phyloP scores from a whole-genome alignment of 2,888 invertebrate genomes.

The Blomia tropicalis region DNA sequence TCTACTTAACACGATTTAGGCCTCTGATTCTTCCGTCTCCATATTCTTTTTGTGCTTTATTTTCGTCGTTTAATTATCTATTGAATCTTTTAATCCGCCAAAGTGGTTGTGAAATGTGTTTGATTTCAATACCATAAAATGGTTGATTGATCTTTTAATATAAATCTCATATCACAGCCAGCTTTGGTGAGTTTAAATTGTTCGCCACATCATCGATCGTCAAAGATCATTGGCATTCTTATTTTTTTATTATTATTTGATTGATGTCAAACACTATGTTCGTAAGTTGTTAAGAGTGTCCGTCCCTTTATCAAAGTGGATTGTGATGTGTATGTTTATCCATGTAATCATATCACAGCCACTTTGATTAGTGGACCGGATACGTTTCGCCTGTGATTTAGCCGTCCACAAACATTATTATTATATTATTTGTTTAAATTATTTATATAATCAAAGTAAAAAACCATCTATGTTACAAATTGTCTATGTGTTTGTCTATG shows the following conservation, averaged over 20 bases:
- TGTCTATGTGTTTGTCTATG: no score
- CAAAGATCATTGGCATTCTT: no score
- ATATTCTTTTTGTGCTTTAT: background rate
- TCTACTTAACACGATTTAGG: slow-evolving; percentile 59
- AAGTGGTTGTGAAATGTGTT: slow-evolving; percentile 78
- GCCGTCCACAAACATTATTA: background rate
- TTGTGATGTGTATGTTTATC: slow-evolving; percentile 52
- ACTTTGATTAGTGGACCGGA: slow-evolving; percentile 53
- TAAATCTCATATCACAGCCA: slow-evolving; percentile 80
- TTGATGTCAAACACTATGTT: background rate
- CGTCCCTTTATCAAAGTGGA: slow-evolving; percentile 75
- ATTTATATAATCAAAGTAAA: no score
- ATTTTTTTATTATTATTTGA: no score
- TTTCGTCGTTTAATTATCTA: background rate
- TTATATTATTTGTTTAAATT: no score
- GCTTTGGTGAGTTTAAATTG: slow-evolving; percentile 52
- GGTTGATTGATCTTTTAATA: slow-evolving; percentile 35
- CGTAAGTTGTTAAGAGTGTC: slow-evolving; percentile 39
- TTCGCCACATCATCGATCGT: background rate
- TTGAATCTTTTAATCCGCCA: slow-evolving; percentile 40
- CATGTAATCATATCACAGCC: slow-evolving; percentile 81
- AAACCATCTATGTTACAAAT: no score
- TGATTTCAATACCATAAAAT: no score
- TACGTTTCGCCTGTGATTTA: background rate
- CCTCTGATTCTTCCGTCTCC: slow-evolving; percentile 7